Base-by-base conservation (phyloP, 2,113 vertebrate species). In the Sigmodon hispidus region DNA sequence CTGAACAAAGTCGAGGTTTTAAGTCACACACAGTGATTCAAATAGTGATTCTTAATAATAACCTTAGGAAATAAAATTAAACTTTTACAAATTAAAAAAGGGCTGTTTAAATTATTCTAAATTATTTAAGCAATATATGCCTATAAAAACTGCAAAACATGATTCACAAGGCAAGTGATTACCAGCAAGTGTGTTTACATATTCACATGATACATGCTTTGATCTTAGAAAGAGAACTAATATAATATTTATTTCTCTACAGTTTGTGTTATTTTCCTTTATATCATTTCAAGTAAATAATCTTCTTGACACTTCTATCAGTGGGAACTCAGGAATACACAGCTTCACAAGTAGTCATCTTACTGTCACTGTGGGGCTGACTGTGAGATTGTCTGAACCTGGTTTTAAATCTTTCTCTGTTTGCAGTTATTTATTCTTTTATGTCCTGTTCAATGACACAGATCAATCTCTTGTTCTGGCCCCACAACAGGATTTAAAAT, bases 41-140 rank as follows among this genome's bases (percentile, higher is more conserved):
- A 94, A 80, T 75, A 15, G 77, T 63, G 12, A 50, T 22, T 86
- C 84, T 93, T 79, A 76, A 45, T 55, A 72, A 48, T 90, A 73
- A 87, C 43, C 52, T 94, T 63, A 91, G 34, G 88, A 96, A 94
- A 87, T 70, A 40, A 90, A 91, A 90, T 24, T 40, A 87, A 95
- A 3, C 16, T 92, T 87, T 52, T 16, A 83, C 31, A 48, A 21
- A 9, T 81, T 31, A 90, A 95, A 89, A 88, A 79, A 22, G 34
- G 40, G 36, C 6, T 9, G 2, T 65, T 89, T 63, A 86, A 50
- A 1, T n/a, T 95, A 43, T 87, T 70, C 61, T 88, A 94, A 96
- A 81, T 55, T 57, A 83, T 48, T 89, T 86, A 63, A 93, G 31
- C 31, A 92, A 93, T 31, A 65, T 48, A 80, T 55, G 2, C 45